Conservation (phyloP, 1,140 invertebrate species). For the Penaeus chinensis region DNA sequence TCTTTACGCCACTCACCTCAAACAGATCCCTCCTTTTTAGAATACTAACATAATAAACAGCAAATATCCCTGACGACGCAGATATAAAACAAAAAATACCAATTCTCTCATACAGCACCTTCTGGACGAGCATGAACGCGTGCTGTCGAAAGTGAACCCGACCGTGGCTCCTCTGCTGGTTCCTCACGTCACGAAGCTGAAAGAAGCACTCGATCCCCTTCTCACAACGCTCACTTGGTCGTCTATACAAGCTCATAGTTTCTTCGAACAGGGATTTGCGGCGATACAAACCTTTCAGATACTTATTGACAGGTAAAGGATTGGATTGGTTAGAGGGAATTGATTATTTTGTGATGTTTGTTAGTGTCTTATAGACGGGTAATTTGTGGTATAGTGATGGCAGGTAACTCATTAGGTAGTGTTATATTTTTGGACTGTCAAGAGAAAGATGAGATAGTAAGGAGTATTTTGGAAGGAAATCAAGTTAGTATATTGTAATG, state of each 20-base stretch:
- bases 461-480: too few species aligned
- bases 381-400: too few species aligned
- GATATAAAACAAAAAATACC: neutral
- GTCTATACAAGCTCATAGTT: slow-evolving; percentile 78
- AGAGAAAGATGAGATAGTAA: too few species aligned
- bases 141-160: slow-evolving; percentile 40
- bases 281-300: slow-evolving; percentile 86
- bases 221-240: slow-evolving; percentile 84
- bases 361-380: too few species aligned
- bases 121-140: slow-evolving; percentile 54
- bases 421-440: too few species aligned
- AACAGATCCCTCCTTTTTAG: too few species aligned
- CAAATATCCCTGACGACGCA: neutral
- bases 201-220: slow-evolving; percentile 83
- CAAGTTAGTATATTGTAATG: too few species aligned
- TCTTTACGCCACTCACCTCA: too few species aligned
- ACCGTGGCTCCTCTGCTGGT: slow-evolving; percentile 84
- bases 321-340: too few species aligned
- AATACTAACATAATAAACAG: too few species aligned
- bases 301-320: slow-evolving; percentile 73
- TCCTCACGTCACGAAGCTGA: slow-evolving; percentile 85
- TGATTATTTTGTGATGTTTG: too few species aligned
- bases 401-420: too few species aligned
- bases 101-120: slow-evolving; percentile 61
- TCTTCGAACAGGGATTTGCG: slow-evolving; percentile 77